Percentiles rank a stretch among this genome's conserved stretches.
Conservation (phyloP, 1,140 invertebrate genomes). For the Lepidostoma basale region DNA sequence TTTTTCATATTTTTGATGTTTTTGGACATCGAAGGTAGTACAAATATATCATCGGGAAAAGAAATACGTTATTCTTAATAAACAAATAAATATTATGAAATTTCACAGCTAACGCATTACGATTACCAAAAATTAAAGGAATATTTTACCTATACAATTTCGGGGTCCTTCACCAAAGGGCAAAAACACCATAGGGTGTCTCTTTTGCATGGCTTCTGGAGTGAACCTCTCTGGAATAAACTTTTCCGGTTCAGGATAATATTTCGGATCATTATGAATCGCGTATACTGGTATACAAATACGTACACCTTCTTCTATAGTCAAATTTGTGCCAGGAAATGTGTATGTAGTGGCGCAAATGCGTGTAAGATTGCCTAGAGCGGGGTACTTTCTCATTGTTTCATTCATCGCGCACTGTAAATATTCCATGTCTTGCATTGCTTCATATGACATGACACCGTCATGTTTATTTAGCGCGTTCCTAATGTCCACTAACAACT, state of each 20-base stretch:
- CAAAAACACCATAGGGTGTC: slow-evolving; percentile 52
- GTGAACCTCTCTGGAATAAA: slow-evolving; percentile 69
- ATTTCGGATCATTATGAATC: slow-evolving; percentile 63
- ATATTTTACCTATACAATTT: slow-evolving; percentile 60
- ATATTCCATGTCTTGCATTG: slow-evolving; percentile 53
- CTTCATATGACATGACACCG: slow-evolving; percentile 53
- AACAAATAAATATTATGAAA: too few species aligned
- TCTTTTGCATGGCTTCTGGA: slow-evolving; percentile 40
- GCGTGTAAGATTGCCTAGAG: slow-evolving; percentile 47
- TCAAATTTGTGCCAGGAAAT: slow-evolving; percentile 56
- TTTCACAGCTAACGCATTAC: too few species aligned
- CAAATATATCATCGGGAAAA: too few species aligned
- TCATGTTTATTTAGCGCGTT: slow-evolving; percentile 49
- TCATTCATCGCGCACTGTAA: slow-evolving; percentile 49
- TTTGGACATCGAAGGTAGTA: too few species aligned
- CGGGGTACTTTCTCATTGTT: slow-evolving; percentile 51
- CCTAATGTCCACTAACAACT: slow-evolving; percentile 62
- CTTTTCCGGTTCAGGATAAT: slow-evolving; percentile 60
- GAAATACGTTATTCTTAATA: too few species aligned
- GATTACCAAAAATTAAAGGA: too few species aligned
- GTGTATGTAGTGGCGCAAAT: slow-evolving; percentile 51
- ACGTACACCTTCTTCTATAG: slow-evolving; percentile 59
- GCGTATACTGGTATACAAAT: slow-evolving; percentile 65
- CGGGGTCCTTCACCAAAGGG: slow-evolving; percentile 61
- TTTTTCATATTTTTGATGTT: too few species aligned